phyloP scores from a whole-genome alignment of 2,113 vertebrate genomes.

The Petroica traversi region DNA sequence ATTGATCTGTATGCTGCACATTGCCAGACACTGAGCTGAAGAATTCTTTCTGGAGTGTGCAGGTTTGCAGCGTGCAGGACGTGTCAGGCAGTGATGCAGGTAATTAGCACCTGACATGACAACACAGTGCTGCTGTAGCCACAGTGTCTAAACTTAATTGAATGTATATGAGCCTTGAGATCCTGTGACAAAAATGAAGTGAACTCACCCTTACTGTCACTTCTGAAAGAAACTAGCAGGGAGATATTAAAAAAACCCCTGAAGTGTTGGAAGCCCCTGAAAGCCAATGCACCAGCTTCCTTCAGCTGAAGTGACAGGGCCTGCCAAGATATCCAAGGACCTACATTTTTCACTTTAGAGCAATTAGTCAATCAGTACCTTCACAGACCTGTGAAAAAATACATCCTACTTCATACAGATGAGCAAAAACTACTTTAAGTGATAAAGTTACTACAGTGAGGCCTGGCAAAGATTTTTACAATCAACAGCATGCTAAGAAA shows the following conservation, averaged over 20 bases:
- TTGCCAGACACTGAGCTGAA: neutral
- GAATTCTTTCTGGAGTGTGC: neutral
- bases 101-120: neutral
- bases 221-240: neutral
- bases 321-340: constrained; percentile 18
- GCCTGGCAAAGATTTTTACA: neutral
- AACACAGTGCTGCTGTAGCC: neutral
- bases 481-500: constrained; percentile 1
- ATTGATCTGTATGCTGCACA: neutral
- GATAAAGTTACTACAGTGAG: constrained; percentile 1
- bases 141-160: neutral
- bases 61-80: neutral
- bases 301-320: constrained; percentile 22
- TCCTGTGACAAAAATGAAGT: neutral
- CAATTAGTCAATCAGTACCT: constrained; percentile 44
- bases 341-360: neutral
- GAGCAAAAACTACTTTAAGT: neutral
- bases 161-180: neutral
- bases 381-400: constrained; percentile 10
- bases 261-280: neutral
- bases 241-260: neutral
- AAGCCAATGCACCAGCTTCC: neutral
- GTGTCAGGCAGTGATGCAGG: neutral
- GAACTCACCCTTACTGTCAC: neutral
- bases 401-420: neutral